Conservation (phyloP, 2,797 vertebrate genomes). For the Tenualosa thibaudeaui region DNA sequence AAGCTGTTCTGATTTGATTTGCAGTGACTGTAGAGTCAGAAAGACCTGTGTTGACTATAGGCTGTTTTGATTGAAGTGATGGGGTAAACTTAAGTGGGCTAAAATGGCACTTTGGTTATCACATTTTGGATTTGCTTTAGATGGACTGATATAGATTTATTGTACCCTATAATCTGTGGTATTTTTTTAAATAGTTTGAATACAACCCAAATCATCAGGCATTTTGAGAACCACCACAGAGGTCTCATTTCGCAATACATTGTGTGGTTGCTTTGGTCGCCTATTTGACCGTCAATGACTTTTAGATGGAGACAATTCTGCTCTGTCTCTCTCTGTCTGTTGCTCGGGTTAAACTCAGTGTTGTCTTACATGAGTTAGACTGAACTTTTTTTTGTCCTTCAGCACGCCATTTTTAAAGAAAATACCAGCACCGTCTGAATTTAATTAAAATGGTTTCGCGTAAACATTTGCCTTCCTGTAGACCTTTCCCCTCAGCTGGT, state of each 20-base stretch:
- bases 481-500: slow-evolving; percentile 27
- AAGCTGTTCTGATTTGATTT: neutral
- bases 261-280: neutral
- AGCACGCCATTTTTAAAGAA: slow-evolving; percentile 65
- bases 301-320: slow-evolving; percentile 6
- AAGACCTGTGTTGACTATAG: neutral
- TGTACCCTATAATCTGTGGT: neutral
- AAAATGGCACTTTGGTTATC: neutral
- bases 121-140: neutral
- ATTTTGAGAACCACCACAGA: neutral
- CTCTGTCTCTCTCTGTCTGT: neutral
- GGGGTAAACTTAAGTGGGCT: neutral
- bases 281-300: neutral
- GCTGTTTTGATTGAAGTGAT: neutral
- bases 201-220: neutral
- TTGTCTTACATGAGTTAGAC: slow-evolving; percentile 6
- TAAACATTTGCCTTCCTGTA: slow-evolving; percentile 76
- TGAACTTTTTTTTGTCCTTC: slow-evolving; percentile 18
- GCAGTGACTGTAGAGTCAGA: neutral
- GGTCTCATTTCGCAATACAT: neutral
- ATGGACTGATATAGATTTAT: neutral
- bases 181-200: neutral
- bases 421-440: slow-evolving; percentile 68
- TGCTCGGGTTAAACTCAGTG: slow-evolving; percentile 15
- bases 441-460: slow-evolving; percentile 76